Evolutionary conservation across 1,140 invertebrate species (phyloP), one percentile per base, ranked within the genome.

Genomic region (Bombus consobrinus): DNA sequence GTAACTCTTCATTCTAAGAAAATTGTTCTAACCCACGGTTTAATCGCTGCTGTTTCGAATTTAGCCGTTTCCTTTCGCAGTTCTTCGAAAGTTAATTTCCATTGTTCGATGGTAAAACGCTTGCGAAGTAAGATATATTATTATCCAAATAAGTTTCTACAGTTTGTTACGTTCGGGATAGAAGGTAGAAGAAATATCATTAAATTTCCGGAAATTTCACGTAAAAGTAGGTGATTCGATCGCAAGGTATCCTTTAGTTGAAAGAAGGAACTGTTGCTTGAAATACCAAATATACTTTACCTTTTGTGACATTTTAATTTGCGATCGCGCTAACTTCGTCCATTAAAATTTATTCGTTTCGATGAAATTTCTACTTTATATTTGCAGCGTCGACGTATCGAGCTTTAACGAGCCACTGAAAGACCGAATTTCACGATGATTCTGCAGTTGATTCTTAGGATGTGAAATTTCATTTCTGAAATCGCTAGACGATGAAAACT

Each of bases 1-100:
- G 87, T 91, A 91, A 92, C 79, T 74, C 83, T 79, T 66, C 32
- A 13, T 81, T 81, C 64, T 3, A 62, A 53, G 37, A 69, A 78
- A 77, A 57, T 10, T 25, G 3, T 39, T 80, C 32, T 18, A 18
- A 79, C 22, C 59, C 28, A 34, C 9, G 28, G 15, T 64, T 22
- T 80, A 22, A 80, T 47, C 57, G 37, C 62, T 74, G 13, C 3
- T 10, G 25, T 53, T 53, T 15, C 22, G 57, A 74, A n/a, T 39
- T 28, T 28, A 41, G 2, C 15, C 32, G 22, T 10, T 47, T 69
- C 47, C 62, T 75, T 81, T 53, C 53, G 62, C 62, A 25, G 34
- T 76, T 32, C 73, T 76, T 8, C 47, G 22, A 47, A 53, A 53
- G 39, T 41, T 34, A 68, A 47, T 41, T 68, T 37, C 41, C 37